phyloP scores from a whole-genome alignment of 2,888 invertebrate species.

The Notodonta ziczac region DNA sequence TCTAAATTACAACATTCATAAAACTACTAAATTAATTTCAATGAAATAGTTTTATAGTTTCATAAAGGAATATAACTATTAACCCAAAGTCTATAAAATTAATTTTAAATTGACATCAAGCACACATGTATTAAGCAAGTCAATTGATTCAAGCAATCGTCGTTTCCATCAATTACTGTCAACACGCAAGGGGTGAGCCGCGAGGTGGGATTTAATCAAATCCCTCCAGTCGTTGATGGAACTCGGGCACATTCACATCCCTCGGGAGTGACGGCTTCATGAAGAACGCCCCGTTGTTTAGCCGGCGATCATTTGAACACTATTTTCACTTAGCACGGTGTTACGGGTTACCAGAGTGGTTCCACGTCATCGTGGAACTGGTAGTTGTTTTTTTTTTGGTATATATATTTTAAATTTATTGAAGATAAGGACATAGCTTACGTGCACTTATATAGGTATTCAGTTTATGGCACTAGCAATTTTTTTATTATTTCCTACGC shows the following conservation, averaged over 20 bases:
- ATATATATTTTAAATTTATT: too few relatives aligned
- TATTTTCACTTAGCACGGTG: constrained; percentile 65
- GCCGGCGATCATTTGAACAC: constrained; percentile 73
- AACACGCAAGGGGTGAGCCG: constrained; percentile 71
- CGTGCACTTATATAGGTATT: too few relatives aligned
- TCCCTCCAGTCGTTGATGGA: constrained; percentile 73
- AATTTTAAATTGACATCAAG: constrained; percentile 8
- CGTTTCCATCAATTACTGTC: constrained; percentile 80
- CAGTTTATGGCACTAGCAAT: too few relatives aligned
- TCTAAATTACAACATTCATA: too few relatives aligned
- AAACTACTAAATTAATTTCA: too few relatives aligned
- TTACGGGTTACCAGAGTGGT: constrained; percentile 24
- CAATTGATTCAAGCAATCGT: constrained; percentile 26
- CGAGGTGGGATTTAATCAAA: constrained; percentile 75
- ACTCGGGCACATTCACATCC: constrained; percentile 73
- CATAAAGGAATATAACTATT: not conserved
- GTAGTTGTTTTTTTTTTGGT: too few relatives aligned
- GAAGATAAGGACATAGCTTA: too few relatives aligned
- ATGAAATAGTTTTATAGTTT: not conserved
- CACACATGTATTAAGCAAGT: constrained; percentile 13
- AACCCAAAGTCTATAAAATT: not conserved
- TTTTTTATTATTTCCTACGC: too few relatives aligned
- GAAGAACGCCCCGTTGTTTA: constrained; percentile 78
- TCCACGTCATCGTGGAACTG: constrained; percentile 3
- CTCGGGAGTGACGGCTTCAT: constrained; percentile 59